These are phyloP conservation scores for Conger conger DNA, from an alignment of 2,113 vertebrate genomes.

Conservation along the genomic window DNA sequence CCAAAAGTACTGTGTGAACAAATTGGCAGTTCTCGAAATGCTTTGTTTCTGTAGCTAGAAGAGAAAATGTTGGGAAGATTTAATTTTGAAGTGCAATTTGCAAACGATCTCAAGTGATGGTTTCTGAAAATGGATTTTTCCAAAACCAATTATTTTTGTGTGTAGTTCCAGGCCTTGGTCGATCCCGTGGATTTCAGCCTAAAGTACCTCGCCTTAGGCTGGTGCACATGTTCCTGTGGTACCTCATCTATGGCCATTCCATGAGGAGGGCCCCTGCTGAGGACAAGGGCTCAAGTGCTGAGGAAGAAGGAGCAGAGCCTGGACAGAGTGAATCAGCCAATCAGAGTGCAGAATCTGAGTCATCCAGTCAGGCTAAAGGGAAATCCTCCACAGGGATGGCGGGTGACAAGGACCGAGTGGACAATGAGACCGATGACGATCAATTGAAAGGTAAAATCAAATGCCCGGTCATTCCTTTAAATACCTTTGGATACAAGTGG, in stretches of 20 bases:
- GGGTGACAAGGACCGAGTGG: conserved; percentile 4
- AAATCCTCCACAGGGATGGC: not conserved
- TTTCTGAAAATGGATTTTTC: no score
- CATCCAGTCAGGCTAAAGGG: not conserved
- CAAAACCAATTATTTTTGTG: no score
- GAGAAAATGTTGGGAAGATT: not conserved
- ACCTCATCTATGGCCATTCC: conserved; percentile 85
- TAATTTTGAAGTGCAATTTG: not conserved
- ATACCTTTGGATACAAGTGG: not conserved
- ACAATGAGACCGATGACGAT: not conserved
- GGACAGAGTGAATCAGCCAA: not conserved
- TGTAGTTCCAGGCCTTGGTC: conserved; percentile 85
- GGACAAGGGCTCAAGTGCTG: not conserved
- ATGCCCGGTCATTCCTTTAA: not conserved
- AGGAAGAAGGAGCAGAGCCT: not conserved
- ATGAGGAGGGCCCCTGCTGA: not conserved
- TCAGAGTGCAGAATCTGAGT: not conserved
- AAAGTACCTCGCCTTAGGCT: conserved; percentile 90
- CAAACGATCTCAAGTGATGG: no score
- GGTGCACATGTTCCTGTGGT: conserved; percentile 88
- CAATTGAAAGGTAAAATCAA: not conserved
- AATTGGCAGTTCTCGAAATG: not conserved
- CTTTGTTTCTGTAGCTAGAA: not conserved
- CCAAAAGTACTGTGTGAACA: conserved; percentile 4
- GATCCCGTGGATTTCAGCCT: conserved; percentile 85